Conservation (phyloP, 2,113 vertebrate species). For the Tringa solitaria region DNA sequence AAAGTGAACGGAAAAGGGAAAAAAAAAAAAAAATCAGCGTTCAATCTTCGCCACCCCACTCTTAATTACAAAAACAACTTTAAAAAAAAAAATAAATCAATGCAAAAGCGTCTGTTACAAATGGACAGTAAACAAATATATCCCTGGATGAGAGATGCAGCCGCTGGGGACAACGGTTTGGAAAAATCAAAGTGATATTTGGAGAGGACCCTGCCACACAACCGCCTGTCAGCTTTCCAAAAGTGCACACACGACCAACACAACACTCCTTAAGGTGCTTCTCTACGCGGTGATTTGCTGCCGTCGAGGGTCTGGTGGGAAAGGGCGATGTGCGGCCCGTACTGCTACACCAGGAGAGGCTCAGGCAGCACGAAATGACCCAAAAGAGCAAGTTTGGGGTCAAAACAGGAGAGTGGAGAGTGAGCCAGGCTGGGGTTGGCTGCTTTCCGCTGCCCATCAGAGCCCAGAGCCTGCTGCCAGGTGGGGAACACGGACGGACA, state of each 20-base stretch:
- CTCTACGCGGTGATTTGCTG: neutral
- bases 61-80: neutral
- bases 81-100: slow-evolving; percentile 13
- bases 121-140: neutral
- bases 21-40: slow-evolving; percentile 68
- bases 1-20: slow-evolving; percentile 38
- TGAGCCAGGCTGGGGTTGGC: neutral
- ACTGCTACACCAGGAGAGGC: fast-evolving
- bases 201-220: neutral
- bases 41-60: slow-evolving; percentile 81
- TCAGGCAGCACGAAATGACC: neutral
- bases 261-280: neutral
- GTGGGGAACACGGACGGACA: fast-evolving
- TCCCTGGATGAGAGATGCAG: slow-evolving; percentile 20
- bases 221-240: neutral
- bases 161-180: neutral
- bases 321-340: neutral
- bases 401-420: too few relatives aligned
- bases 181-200: neutral
- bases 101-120: neutral
- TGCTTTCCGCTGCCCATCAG: fast-evolving
- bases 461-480: neutral
- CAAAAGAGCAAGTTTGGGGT: neutral
- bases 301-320: fast-evolving
- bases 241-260: neutral